phyloP scores from a whole-genome alignment of 2,113 vertebrate species.

The Chinchilla lanigera region DNA sequence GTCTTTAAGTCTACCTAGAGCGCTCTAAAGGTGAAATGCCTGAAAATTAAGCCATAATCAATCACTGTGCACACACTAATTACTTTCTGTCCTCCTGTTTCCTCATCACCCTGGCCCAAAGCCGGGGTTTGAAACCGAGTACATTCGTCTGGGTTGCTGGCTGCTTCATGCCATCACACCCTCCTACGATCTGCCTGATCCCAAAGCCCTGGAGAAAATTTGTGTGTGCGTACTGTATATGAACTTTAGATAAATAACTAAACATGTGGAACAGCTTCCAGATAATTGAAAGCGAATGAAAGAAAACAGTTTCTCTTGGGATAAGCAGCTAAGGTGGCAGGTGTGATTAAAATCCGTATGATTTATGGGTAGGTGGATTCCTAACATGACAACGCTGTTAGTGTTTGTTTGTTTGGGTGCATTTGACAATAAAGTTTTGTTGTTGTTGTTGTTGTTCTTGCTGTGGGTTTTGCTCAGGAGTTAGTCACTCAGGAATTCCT shows the following conservation, averaged over 20 bases:
- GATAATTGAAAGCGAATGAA: conserved; percentile 96
- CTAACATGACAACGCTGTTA: conserved; percentile 88
- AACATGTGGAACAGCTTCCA: conserved; percentile 93
- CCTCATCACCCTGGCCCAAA: conserved; percentile 85
- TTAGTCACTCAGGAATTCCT: conserved; percentile 91
- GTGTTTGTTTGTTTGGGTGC: conserved; percentile 87
- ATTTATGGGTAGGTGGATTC: conserved; percentile 95
- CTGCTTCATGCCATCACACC: conserved; percentile 89
- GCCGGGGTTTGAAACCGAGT: conserved; percentile 83
- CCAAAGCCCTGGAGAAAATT: conserved; percentile 90
- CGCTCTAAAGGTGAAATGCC: conserved; percentile 87
- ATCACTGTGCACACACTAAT: conserved; percentile 90
- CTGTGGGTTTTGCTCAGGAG: conserved; percentile 87
- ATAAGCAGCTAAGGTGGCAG: conserved; percentile 90
- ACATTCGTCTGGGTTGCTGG: conserved; percentile 91
- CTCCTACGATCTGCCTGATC: conserved; percentile 86
- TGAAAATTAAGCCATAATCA: conserved; percentile 89
- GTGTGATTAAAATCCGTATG: conserved; percentile 96
- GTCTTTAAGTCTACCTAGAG: conserved; percentile 80
- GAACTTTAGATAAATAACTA: conserved; percentile 98
- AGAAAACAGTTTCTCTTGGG: conserved; percentile 91
- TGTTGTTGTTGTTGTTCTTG: conserved; percentile 80
- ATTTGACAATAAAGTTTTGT: conserved; percentile 87
- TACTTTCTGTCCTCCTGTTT: conserved; percentile 88
- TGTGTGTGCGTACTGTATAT: conserved; percentile 93